phyloP scores from a whole-genome alignment of 2,113 vertebrate genomes.

The Nothoprocta pentlandii region DNA sequence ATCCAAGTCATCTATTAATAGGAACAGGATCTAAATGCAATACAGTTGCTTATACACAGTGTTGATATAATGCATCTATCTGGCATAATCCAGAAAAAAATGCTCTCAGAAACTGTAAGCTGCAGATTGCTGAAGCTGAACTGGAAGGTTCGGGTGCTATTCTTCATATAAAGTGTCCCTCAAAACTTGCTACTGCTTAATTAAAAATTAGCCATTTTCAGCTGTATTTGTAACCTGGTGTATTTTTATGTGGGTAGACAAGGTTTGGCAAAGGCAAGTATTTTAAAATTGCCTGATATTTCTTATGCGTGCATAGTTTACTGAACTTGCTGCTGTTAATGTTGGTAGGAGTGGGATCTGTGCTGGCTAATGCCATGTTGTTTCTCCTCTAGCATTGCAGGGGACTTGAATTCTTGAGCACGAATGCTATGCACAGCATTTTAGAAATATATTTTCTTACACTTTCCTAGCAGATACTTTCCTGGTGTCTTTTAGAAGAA shows the following conservation, averaged over 20 bases:
- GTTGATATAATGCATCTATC: not conserved
- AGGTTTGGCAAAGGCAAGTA: not conserved
- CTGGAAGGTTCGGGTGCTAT: not conserved
- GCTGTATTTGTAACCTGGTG: too few relatives aligned
- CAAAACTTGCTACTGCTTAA: not conserved
- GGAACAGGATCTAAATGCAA: not conserved
- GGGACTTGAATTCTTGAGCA: not conserved
- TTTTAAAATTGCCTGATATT: not conserved
- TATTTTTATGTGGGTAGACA: not conserved
- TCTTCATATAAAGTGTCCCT: not conserved
- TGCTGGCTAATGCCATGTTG: not conserved
- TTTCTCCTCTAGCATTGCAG: not conserved
- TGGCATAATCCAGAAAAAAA: not conserved
- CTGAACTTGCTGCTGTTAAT: not conserved
- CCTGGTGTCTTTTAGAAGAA: too few relatives aligned
- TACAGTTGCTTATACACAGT: not conserved
- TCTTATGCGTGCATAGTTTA: not conserved
- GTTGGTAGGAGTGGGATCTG: not conserved
- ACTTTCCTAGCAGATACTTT: not conserved
- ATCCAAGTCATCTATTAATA: rapidly evolving
- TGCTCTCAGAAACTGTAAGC: not conserved
- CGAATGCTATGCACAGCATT: not conserved
- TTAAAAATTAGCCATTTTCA: not conserved
- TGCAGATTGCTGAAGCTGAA: not conserved
- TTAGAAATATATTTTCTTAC: not conserved